Evolutionary conservation across 2,113 vertebrate species (phyloP).

Genomic region (Anoplopoma fimbria): DNA sequence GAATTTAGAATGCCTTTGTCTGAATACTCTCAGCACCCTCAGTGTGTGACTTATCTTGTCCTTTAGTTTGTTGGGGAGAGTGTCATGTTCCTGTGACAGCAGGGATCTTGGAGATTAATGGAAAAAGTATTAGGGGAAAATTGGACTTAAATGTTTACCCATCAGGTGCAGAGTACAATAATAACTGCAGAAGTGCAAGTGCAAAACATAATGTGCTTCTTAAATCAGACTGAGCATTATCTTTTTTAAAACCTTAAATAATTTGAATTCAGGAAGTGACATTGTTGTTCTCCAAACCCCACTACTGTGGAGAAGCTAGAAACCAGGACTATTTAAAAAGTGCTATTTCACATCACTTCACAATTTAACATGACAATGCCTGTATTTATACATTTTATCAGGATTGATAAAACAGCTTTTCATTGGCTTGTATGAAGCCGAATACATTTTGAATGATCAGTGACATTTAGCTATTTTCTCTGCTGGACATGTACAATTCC

Average conservation of each 20-base stretch:
- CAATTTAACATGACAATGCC: background rate
- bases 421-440: background rate
- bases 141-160: slow-evolving; percentile 16
- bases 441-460: background rate
- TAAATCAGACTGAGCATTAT: no score
- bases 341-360: background rate
- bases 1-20: background rate
- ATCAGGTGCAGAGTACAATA: slow-evolving; percentile 10
- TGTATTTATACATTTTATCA: background rate
- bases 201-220: no score
- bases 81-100: background rate
- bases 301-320: background rate
- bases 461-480: background rate
- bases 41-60: background rate
- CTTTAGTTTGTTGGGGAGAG: background rate
- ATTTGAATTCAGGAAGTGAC: no score
- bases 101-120: background rate
- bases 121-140: background rate
- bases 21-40: background rate
- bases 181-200: background rate
- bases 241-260: no score
- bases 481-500: background rate
- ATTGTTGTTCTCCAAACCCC: background rate
- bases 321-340: background rate
- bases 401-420: background rate